Evolutionary conservation across 1,140 invertebrate species (phyloP).

Genomic region (Pararge aegeria): DNA sequence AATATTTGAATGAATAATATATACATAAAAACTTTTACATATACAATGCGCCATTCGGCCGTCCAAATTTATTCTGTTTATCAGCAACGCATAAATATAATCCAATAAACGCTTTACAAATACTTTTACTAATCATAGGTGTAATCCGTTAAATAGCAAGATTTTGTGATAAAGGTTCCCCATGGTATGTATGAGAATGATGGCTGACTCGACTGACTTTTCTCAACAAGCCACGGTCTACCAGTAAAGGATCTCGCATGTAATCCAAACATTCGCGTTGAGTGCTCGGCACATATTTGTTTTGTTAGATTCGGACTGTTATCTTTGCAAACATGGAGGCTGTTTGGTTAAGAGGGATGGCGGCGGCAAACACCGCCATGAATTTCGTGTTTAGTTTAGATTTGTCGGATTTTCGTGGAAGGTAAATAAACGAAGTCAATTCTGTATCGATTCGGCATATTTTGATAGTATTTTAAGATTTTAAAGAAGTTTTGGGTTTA

Average conservation of each 20-base stretch:
- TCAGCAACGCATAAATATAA: too few relatives aligned
- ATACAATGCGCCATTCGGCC: too few relatives aligned
- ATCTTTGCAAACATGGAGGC: constrained; percentile 59
- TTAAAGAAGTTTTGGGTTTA: too few relatives aligned
- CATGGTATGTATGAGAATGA: neutral
- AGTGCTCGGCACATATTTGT: constrained; percentile 64
- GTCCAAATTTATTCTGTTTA: too few relatives aligned
- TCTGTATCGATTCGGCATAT: neutral
- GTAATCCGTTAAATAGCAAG: neutral
- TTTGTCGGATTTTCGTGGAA: constrained; percentile 46
- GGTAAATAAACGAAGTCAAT: constrained; percentile 35
- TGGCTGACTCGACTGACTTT: neutral
- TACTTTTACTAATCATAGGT: neutral
- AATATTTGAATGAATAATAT: too few relatives aligned
- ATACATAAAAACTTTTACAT: too few relatives aligned
- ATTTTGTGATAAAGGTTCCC: neutral
- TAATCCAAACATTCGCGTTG: constrained; percentile 42
- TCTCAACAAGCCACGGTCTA: constrained; percentile 8
- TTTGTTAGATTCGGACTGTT: constrained; percentile 62
- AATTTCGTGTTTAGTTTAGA: constrained; percentile 43
- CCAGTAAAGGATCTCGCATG: constrained; percentile 17
- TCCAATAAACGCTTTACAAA: too few relatives aligned
- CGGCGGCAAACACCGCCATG: constrained; percentile 33
- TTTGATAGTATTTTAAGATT: neutral
- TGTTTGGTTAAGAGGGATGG: constrained; percentile 51